Conservation (phyloP, 2,113 vertebrate genomes). For the Cervus canadensis region DNA sequence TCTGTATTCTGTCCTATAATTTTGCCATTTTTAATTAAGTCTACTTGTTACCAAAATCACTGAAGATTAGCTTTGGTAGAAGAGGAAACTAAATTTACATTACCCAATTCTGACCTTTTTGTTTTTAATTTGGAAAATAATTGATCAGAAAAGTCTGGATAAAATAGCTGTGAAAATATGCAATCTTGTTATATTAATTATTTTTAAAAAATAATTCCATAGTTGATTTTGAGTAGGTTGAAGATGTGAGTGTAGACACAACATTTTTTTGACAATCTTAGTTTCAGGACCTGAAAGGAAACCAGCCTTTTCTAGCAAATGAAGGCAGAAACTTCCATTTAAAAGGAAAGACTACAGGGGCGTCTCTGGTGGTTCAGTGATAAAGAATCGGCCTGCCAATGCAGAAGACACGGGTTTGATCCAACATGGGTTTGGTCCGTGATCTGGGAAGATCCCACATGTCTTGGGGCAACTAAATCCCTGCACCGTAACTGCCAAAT, state of each 20-base stretch:
- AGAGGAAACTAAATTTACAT: neutral
- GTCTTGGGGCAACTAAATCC: neutral
- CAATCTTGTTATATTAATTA: neutral
- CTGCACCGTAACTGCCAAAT: fast-evolving
- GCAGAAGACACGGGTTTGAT: neutral
- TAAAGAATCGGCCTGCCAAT: neutral
- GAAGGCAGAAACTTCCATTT: neutral
- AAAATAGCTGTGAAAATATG: neutral
- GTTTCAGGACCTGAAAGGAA: conserved; percentile 1
- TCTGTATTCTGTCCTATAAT: neutral
- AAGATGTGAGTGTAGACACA: neutral
- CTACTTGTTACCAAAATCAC: neutral
- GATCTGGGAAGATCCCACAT: neutral
- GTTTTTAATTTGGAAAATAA: neutral
- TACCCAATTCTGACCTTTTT: neutral
- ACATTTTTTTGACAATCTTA: neutral
- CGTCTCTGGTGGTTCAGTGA: neutral
- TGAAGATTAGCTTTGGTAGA: neutral
- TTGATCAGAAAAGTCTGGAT: neutral
- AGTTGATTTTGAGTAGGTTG: neutral
- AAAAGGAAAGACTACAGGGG: neutral
- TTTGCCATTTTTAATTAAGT: neutral
- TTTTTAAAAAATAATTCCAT: neutral
- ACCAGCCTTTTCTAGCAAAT: neutral
- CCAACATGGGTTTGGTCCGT: neutral